Base-by-base conservation (phyloP, 1,140 invertebrate genomes). In the Belonocnema kinseyi region DNA sequence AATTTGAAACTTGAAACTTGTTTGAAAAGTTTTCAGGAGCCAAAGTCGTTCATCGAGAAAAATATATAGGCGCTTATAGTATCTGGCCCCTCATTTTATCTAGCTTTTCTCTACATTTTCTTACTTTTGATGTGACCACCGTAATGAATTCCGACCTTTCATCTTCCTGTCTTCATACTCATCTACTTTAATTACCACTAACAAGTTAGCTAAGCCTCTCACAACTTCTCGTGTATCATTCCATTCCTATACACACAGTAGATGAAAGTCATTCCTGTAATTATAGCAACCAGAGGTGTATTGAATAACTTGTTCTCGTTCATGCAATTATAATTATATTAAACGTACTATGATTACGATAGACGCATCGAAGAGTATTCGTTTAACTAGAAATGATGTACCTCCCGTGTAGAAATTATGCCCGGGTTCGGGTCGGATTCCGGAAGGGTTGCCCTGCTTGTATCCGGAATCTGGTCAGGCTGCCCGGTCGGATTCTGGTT, bases 171-270 rank as follows among this genome's bases (percentile, higher is more conserved):
- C 61, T 40, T 26, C 26, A 21, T 40, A 66, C 26, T 66, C 40
- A 40, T 21, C 58, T 26, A 33, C 26, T 33, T 66, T 66, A 26
- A 33, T 66, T 66, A 66, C 61, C n/a, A 66, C 58, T 61, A 61
- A 61, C 61, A 66, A 66, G 21, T 66, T 66, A 66, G 26, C 61
- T 66, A 40, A 66, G 26, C 16, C n/a, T 46, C 33, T 40, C 61
- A 66, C 61, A 66, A 40, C 13, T 46, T 66, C 61, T 66, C 14
- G 33, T 40, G 61, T 66, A 66, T 66, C 26, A 66, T 66, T 66
- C n/a, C 26, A 66, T 66, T 66, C 61, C 26, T 66, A 40, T 66
- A 66, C 61, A 40, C 40, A 66, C n/a, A 40, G 40, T 33, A 66
- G 61, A 66, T 66, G 33, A 16, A 66, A 40, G 40, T 14, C 13